These are phyloP conservation scores for Melieria picta DNA, from an alignment of 2,888 invertebrate species.

Conservation along the genomic window DNA sequence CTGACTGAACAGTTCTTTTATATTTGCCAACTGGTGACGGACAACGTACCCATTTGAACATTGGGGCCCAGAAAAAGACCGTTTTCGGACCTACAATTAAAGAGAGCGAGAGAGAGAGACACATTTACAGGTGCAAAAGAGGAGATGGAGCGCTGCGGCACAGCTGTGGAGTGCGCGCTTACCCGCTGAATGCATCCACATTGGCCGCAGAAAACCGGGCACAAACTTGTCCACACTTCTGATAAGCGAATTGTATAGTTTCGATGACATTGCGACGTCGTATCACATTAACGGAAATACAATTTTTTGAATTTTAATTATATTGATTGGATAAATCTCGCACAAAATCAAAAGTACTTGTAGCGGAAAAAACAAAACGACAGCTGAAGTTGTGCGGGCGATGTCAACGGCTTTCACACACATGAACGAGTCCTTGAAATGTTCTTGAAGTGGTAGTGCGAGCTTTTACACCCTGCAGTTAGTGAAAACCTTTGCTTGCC, in stretches of 20 bases:
- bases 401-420: no score
- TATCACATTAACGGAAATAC: background rate
- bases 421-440: no score
- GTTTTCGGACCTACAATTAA: conserved; percentile 51
- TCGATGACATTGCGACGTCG: background rate
- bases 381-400: no score
- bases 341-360: no score
- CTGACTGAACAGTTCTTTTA: background rate
- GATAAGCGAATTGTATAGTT: conserved; percentile 46
- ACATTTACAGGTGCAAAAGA: background rate
- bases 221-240: conserved; percentile 46
- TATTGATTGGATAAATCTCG: no score
- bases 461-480: no score
- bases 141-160: background rate
- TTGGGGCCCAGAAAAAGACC: conserved; percentile 55
- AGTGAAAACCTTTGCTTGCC: no score
- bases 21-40: background rate
- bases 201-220: conserved; percentile 44
- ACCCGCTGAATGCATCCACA: conserved; percentile 54
- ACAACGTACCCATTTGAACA: conserved; percentile 53
- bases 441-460: no score
- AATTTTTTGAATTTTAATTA: background rate
- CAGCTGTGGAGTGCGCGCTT: background rate
- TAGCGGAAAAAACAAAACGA: no score
- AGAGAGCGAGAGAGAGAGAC: background rate